A percentile compares a stretch with the other conserved stretches of the same genome.
phyloP scores from a whole-genome alignment of 2,797 vertebrate genomes.

The Eremophila alpestris region DNA sequence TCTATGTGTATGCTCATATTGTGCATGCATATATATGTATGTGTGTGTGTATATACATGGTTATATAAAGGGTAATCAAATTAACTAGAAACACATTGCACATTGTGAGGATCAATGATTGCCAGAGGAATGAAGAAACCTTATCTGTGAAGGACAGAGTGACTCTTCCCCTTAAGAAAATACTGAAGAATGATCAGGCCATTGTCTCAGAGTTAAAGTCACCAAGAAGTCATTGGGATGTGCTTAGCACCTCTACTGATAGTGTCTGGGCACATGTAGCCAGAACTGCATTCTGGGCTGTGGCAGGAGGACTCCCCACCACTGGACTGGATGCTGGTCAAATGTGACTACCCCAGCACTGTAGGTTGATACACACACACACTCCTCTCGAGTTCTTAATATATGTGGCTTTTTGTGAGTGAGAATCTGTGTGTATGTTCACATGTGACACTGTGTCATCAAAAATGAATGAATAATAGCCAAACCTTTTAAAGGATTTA shows the following conservation, averaged over 20 bases:
- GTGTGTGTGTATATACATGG: neutral
- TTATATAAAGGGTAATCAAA: neutral
- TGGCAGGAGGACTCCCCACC: neutral
- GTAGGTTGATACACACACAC: accelerated
- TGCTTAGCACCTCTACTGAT: neutral
- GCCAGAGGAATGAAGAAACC: neutral
- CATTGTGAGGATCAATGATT: neutral
- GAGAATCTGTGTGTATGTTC: neutral
- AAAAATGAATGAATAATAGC: neutral
- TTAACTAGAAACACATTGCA: neutral
- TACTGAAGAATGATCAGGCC: neutral
- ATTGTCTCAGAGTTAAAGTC: neutral
- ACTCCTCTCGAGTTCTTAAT: neutral
- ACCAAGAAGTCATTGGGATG: neutral
- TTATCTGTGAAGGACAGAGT: neutral
- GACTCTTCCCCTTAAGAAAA: neutral
- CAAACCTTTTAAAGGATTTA: neutral
- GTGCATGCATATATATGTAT: neutral
- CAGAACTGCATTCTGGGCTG: neutral
- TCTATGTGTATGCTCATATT: neutral
- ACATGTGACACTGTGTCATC: neutral
- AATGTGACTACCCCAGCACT: neutral
- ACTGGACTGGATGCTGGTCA: neutral
- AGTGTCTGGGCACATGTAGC: accelerated
- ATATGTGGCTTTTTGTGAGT: neutral